Percentiles rank a stretch among this genome's conserved stretches.
Conservation (phyloP, 92 coral and sea anemone genomes). For the Heliopora coerulea region DNA sequence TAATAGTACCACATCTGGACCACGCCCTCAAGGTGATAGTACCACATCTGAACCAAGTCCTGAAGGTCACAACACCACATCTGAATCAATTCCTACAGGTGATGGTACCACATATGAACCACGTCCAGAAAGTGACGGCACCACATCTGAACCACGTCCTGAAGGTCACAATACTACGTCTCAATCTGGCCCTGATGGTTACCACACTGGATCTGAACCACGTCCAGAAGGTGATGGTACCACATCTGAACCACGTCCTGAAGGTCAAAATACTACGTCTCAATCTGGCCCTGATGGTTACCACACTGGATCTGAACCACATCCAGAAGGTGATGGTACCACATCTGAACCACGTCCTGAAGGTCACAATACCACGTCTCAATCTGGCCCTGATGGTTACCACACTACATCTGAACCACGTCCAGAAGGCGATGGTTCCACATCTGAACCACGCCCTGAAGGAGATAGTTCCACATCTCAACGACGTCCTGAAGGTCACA, state of each 20-base stretch:
- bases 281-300: neutral
- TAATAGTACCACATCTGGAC: slow-evolving; percentile 9
- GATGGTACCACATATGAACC: slow-evolving; percentile 23
- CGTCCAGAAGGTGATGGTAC: slow-evolving; percentile 18
- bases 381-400: neutral
- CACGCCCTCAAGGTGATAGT: slow-evolving; percentile 24
- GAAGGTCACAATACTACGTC: slow-evolving; percentile 9
- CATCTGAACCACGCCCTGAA: slow-evolving; percentile 51
- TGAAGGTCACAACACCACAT: slow-evolving; percentile 12
- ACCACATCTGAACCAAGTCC: slow-evolving; percentile 21
- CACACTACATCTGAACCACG: slow-evolving; percentile 8
- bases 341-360: slow-evolving; percentile 28
- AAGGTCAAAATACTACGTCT: slow-evolving; percentile 3
- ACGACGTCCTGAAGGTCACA: slow-evolving; percentile 1
- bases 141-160: slow-evolving; percentile 20
- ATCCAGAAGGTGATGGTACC: slow-evolving; percentile 15
- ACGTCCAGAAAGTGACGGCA: slow-evolving; percentile 23
- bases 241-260: slow-evolving; percentile 25
- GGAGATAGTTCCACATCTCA: slow-evolving; percentile 4
- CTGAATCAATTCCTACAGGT: slow-evolving; percentile 7
- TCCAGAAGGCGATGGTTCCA: slow-evolving; percentile 8
- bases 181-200: slow-evolving; percentile 1
- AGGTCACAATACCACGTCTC: slow-evolving; percentile 1
- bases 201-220: slow-evolving; percentile 18
- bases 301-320: slow-evolving; percentile 20